Conservation (phyloP, 2,888 invertebrate genomes). For the Lasioglossum zephyrum region DNA sequence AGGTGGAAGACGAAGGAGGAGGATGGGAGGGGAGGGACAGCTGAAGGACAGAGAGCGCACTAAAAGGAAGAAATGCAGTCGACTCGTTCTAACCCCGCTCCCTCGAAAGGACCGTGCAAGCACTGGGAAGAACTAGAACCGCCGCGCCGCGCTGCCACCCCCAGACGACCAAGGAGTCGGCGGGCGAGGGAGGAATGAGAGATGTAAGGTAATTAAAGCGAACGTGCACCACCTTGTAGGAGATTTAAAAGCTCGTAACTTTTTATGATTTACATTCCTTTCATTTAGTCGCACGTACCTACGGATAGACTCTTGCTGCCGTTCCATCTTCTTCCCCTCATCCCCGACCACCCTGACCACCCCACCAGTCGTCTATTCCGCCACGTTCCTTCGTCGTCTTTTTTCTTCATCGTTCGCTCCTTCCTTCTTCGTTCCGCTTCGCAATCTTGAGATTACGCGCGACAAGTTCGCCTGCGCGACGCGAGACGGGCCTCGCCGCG, state of each 20-base stretch:
- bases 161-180: slow-evolving; percentile 58
- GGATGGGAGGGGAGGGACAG: slow-evolving; percentile 11
- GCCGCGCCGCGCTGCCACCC: slow-evolving; percentile 45
- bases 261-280: slow-evolving; percentile 85
- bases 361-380: slow-evolving; percentile 3
- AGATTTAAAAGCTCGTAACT: slow-evolving; percentile 85
- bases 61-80: slow-evolving; percentile 47
- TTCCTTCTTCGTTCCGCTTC: slow-evolving; percentile 44
- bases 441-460: slow-evolving; percentile 73
- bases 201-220: slow-evolving; percentile 84
- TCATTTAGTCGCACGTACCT: slow-evolving; percentile 83
- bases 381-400: slow-evolving; percentile 12
- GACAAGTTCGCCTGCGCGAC: slow-evolving; percentile 70
- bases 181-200: slow-evolving; percentile 79
- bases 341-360: not conserved
- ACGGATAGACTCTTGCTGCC: slow-evolving; percentile 75
- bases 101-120: slow-evolving; percentile 34
- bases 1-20: slow-evolving; percentile 66
- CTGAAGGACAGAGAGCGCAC: slow-evolving; percentile 32
- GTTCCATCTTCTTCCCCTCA: slow-evolving; percentile 37
- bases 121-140: slow-evolving; percentile 32
- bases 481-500: not conserved
- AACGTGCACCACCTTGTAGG: slow-evolving; percentile 84
- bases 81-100: slow-evolving; percentile 39
- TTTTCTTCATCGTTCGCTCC: slow-evolving; percentile 20